These are phyloP conservation scores for Saturnia japonica DNA, from an alignment of 2,888 invertebrate genomes.

Conservation along the genomic window DNA sequence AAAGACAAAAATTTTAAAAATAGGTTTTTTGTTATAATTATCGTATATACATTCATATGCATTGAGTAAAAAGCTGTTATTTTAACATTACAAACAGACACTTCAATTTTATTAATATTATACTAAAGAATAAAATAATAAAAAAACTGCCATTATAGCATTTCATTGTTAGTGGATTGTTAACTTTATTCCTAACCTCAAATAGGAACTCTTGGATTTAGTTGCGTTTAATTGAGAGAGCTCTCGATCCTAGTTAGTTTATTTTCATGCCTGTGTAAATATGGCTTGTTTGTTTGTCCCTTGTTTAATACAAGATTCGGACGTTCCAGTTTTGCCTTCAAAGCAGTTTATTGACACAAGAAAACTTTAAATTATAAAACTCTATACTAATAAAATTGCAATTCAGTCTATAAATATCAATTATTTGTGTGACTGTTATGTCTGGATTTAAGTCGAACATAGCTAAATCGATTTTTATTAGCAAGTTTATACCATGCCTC, in stretches of 20 bases:
- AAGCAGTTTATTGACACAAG: not conserved
- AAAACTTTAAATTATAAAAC: not conserved
- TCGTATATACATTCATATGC: no score
- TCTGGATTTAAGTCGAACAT: no score
- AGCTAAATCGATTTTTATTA: no score
- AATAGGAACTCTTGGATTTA: not conserved
- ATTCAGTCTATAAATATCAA: no score
- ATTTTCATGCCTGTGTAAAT: constrained; percentile 40
- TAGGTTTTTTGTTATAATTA: no score
- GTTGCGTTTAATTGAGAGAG: constrained; percentile 1
- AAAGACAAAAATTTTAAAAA: no score
- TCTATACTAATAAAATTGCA: not conserved
- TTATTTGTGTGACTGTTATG: no score
- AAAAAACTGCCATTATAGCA: not conserved
- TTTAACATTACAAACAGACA: no score
- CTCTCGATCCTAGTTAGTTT: constrained; percentile 34
- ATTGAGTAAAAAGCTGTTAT: no score
- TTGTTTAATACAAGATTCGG: not conserved
- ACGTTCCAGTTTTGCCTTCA: not conserved
- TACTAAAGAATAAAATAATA: no score
- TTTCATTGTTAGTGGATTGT: not conserved
- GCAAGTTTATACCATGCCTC: no score
- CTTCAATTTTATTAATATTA: no score
- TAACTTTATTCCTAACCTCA: not conserved
- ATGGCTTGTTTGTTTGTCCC: constrained; percentile 35